Conservation (phyloP, 2,888 invertebrate genomes). For the Polydrusus tereticollis region DNA sequence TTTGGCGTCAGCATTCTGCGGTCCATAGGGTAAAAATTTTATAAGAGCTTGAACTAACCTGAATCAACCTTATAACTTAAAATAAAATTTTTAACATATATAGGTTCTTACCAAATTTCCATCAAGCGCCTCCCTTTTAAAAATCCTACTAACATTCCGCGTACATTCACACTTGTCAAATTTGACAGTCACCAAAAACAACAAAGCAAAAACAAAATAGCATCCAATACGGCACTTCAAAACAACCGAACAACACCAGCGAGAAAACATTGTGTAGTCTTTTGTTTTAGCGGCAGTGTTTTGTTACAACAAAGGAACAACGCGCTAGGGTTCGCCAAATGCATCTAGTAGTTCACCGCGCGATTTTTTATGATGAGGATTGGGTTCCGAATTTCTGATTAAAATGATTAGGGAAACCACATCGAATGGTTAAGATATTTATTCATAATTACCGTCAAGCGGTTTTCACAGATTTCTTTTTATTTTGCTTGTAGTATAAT, state of each 20-base stretch:
- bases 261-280: conserved; percentile 20
- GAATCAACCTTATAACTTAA: background rate
- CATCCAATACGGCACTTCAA: conserved; percentile 30
- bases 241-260: conserved; percentile 36
- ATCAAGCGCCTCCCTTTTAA: conserved; percentile 42
- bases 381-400: conserved; percentile 1
- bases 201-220: conserved; percentile 40
- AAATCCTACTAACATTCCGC: conserved; percentile 28
- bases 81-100: conserved; percentile 7
- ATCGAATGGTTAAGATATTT: conserved; percentile 3
- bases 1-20: background rate
- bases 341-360: conserved; percentile 33
- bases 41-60: background rate
- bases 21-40: background rate
- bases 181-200: conserved; percentile 25
- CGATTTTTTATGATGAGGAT: conserved; percentile 20
- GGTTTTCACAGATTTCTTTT: conserved; percentile 26
- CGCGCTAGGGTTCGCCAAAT: conserved; percentile 30
- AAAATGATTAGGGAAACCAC: conserved; percentile 11
- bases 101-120: conserved; percentile 39
- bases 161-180: conserved; percentile 20
- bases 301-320: conserved; percentile 35
- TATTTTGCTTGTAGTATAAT: conserved; percentile 7
- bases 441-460: conserved; percentile 27
- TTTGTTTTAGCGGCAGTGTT: conserved; percentile 30